Conservation (phyloP, 2,797 vertebrate genomes). For the Myotis findleyi region DNA sequence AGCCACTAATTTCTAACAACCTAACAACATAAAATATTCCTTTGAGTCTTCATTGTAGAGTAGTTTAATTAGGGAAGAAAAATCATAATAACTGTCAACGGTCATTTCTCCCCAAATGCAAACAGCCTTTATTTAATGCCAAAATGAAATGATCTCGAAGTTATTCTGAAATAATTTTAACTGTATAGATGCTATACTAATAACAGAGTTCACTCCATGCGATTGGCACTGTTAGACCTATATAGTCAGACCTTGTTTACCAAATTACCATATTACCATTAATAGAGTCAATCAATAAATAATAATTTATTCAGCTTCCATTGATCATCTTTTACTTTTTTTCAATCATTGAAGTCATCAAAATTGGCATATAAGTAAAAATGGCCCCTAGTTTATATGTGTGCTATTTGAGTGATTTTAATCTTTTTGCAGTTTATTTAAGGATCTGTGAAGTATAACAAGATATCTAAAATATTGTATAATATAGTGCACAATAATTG, state of each 20-base stretch:
- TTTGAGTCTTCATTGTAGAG: background rate
- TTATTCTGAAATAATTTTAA: background rate
- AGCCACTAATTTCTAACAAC: background rate
- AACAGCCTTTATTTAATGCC: background rate
- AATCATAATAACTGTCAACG: background rate
- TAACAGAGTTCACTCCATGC: background rate
- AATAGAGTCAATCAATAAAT: background rate
- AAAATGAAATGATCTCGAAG: background rate
- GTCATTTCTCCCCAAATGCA: background rate
- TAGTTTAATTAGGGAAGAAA: background rate
- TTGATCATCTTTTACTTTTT: background rate
- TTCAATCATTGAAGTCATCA: background rate
- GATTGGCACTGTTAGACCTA: too few species aligned
- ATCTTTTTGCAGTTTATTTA: background rate
- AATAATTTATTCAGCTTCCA: background rate
- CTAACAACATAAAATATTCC: background rate
- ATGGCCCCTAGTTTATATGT: background rate
- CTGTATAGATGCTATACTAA: background rate
- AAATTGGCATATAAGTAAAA: background rate
- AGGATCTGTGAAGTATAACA: background rate
- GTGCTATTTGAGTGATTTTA: background rate
- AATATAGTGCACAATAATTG: background rate
- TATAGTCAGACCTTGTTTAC: background rate
- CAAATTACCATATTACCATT: background rate
- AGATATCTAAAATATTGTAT: background rate